phyloP scores from a whole-genome alignment of 2,113 vertebrate genomes.

The Herpailurus yagouaroundi region DNA sequence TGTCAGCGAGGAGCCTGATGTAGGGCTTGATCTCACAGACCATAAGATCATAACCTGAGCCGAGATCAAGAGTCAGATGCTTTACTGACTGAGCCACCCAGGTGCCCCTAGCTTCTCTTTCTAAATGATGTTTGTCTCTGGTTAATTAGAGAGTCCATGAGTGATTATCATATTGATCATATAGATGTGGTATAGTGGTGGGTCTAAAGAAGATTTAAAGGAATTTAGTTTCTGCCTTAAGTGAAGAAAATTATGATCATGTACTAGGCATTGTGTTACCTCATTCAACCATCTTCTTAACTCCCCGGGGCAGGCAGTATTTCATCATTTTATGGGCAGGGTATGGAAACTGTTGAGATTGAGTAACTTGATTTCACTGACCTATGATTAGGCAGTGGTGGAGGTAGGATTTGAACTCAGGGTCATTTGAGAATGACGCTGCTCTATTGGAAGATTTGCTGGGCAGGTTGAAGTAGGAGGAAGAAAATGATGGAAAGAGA shows the following conservation, averaged over 20 bases:
- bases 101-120: background rate
- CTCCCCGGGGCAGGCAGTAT: background rate
- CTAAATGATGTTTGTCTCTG: background rate
- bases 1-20: no score
- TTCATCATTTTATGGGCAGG: background rate
- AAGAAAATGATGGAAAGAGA: background rate
- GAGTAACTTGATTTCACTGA: background rate
- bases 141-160: constrained; percentile 10
- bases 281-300: background rate
- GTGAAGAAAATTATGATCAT: background rate
- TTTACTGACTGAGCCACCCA: no score
- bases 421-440: no score
- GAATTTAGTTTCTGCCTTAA: background rate
- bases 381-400: background rate
- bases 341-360: background rate
- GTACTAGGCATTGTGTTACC: background rate
- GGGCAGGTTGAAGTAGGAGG: background rate
- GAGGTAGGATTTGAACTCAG: background rate
- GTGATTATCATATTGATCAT: constrained; percentile 6
- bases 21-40: no score
- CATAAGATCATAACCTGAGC: no score
- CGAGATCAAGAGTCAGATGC: no score
- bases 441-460: background rate
- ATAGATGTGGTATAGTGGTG: background rate
- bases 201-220: background rate